A percentile compares a stretch with the other conserved stretches of the same genome.
These are phyloP conservation scores for Campoplex nolae DNA, from an alignment of 2,888 invertebrate genomes.

Conservation along the genomic window DNA sequence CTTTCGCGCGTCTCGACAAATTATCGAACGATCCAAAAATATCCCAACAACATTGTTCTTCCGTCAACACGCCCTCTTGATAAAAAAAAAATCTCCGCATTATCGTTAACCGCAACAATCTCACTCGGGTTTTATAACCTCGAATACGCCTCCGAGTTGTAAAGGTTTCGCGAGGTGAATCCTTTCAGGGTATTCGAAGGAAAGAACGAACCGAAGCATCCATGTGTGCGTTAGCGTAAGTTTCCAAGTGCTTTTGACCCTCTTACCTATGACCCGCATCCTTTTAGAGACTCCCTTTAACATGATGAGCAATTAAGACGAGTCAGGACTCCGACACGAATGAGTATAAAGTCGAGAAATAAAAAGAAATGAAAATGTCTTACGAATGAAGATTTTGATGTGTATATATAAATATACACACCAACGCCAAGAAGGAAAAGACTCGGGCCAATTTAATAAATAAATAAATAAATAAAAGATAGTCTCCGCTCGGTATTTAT, in stretches of 20 bases:
- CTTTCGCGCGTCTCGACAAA: neutral
- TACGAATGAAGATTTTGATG: neutral
- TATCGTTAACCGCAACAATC: slow-evolving; percentile 21
- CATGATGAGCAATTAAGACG: slow-evolving; percentile 75
- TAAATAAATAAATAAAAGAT: slow-evolving; percentile 47
- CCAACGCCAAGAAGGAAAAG: neutral
- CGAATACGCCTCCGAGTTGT: slow-evolving; percentile 5
- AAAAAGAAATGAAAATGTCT: slow-evolving; percentile 21
- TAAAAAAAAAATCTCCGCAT: neutral
- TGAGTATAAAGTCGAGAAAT: slow-evolving; percentile 48
- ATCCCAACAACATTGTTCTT: neutral
- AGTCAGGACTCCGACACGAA: slow-evolving; percentile 30
- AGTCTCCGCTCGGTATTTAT: slow-evolving; percentile 79
- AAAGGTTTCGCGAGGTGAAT: neutral
- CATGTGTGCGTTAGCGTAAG: neutral
- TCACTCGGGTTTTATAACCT: slow-evolving; percentile 14
- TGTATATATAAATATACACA: too few species aligned
- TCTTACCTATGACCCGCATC: slow-evolving; percentile 40
- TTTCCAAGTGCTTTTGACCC: slow-evolving; percentile 22
- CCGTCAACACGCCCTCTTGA: neutral
- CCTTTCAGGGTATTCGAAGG: neutral
- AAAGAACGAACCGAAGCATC: neutral
- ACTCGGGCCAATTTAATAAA: slow-evolving; percentile 72
- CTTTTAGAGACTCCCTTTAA: slow-evolving; percentile 60
- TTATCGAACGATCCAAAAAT: neutral